phyloP scores from a whole-genome alignment of 2,888 invertebrate species.

The Ophioninae sp. region DNA sequence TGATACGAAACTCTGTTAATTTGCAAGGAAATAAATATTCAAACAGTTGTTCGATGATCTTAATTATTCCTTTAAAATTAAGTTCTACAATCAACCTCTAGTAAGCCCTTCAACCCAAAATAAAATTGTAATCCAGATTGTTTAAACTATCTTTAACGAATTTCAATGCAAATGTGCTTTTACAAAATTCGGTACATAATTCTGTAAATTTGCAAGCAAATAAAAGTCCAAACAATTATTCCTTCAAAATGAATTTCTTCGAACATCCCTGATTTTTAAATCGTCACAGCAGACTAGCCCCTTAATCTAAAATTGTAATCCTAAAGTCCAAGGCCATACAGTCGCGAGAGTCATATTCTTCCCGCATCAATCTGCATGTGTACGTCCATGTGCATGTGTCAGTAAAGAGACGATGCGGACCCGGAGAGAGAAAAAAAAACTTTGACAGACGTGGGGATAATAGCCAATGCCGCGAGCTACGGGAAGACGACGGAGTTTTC shows the following conservation, averaged over 20 bases:
- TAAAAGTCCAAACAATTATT: no score
- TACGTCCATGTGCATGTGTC: constrained; percentile 27
- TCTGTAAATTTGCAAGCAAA: no score
- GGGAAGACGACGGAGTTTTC: constrained; percentile 53
- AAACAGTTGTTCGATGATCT: no score
- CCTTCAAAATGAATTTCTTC: no score
- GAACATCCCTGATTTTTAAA: no score
- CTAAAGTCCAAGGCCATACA: constrained; percentile 49
- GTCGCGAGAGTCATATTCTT: constrained; percentile 51
- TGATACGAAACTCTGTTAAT: no score
- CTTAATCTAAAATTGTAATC: constrained; percentile 40
- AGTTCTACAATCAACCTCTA: not conserved
- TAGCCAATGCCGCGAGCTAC: constrained; percentile 58
- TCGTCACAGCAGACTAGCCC: no score
- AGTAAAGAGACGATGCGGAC: constrained; percentile 27
- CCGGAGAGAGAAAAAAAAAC: constrained; percentile 48
- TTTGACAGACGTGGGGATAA: constrained; percentile 63
- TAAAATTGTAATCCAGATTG: no score
- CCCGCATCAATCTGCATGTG: constrained; percentile 28
- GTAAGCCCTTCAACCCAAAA: no score
- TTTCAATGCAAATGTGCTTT: not conserved
- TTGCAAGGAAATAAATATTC: no score
- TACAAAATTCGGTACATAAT: not conserved
- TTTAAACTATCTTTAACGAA: not conserved
- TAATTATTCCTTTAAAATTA: not conserved